Evolutionary conservation across 2,888 invertebrate genomes (phyloP).

Genomic region (Cephalotes varians): DNA sequence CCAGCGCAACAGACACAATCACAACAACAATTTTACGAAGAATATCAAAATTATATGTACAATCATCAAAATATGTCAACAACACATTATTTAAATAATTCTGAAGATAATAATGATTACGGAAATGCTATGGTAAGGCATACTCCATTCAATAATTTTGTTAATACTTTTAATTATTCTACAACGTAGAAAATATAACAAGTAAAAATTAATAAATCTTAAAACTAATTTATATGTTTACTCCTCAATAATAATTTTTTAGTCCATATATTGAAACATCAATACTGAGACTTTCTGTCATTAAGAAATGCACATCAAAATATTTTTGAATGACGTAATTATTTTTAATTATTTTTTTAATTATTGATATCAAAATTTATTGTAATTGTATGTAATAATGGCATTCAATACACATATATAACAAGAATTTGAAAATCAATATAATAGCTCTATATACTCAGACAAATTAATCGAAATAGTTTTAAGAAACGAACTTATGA

Average conservation of each 20-base stretch:
- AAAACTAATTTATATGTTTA: background rate
- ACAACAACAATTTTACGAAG: slow-evolving; percentile 69
- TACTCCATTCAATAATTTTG: background rate
- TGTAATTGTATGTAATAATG: background rate
- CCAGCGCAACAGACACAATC: slow-evolving; percentile 34
- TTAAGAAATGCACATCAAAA: background rate
- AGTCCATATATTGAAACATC: background rate
- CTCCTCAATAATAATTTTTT: background rate
- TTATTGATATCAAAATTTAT: background rate
- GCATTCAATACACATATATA: background rate
- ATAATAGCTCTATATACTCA: background rate
- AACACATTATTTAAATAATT: background rate
- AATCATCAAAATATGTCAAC: background rate
- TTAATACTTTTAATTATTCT: background rate
- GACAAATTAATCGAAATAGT: slow-evolving; percentile 35
- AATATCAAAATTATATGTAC: slow-evolving; percentile 60
- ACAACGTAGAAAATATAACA: background rate
- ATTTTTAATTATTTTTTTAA: background rate
- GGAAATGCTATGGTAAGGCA: background rate
- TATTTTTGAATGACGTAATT: background rate
- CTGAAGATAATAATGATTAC: background rate
- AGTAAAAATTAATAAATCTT: background rate
- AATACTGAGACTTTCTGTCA: background rate
- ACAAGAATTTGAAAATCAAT: background rate
- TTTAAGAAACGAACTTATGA: slow-evolving; percentile 49